Base-by-base conservation (phyloP, 1,140 invertebrate genomes). In the Panagrolaimus sp. region DNA sequence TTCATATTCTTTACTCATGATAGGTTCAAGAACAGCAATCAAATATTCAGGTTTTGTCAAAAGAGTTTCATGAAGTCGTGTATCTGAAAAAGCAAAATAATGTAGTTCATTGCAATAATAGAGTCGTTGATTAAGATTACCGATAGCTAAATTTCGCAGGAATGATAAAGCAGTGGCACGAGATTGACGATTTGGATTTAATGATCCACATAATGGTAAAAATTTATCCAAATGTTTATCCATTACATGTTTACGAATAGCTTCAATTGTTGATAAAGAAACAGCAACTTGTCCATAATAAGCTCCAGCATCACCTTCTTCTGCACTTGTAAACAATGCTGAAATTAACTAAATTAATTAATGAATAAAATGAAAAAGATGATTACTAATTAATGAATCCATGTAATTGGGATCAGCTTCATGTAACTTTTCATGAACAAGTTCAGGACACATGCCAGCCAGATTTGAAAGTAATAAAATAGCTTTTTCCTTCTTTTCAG, bases 191-290 rank as follows among this genome's bases (percentile, higher is more conserved):
- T 58, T 58, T 1, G 52, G 52, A 58, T 58, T 58, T 28, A 58
- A 21, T 0, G 8, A 4, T 1, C 52, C 52, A 58, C 52, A 58
- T 12, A 58, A 3, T 12, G 52, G 52, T 17, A 58, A 24, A 21
- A 58, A 58, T 28, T 58, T 5, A 21, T 58, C 52, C 52, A 58
- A 21, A 58, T 58, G 52, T 28, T 58, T 58, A 12, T 58, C 52
- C 10, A 58, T 28, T 5, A 58, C 52, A n/a, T 58, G 21, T 12
- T 58, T 10, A 17, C 52, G 52, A n/a, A 58, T 58, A 10, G 21
- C 52, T 12, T 26, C 52, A 21, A 58, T 58, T 5, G 52, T 21
- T 2, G 52, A 58, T 8, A 58, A 21, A 0, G 52, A 58, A 14
- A 58, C 52, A 21, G 52, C 52, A 21, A 58, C 28, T 58, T 58